A percentile compares a stretch with the other conserved stretches of the same genome.
phyloP scores from a whole-genome alignment of 2,797 vertebrate genomes.

The Scomberomorus guttatus region DNA sequence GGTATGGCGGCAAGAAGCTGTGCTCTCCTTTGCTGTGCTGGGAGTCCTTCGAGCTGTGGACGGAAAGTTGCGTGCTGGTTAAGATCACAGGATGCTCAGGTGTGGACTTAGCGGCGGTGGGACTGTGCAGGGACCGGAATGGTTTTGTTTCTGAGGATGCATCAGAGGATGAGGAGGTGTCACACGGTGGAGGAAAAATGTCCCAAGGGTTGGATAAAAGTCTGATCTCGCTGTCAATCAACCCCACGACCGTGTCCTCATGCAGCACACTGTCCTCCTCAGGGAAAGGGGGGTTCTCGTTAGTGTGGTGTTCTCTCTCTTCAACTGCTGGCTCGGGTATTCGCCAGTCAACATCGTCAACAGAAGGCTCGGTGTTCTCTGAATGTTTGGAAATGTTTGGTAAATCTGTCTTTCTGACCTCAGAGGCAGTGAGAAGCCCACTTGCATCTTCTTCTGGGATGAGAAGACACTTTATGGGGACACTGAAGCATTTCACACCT shows the following conservation, averaged over 20 bases:
- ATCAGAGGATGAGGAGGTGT: constrained; percentile 27
- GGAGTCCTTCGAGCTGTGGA: not conserved
- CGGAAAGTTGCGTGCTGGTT: constrained; percentile 43
- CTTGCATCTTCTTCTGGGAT: constrained; percentile 48
- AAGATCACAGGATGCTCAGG: accelerated
- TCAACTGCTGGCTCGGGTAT: not conserved
- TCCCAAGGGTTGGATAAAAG: constrained; percentile 67
- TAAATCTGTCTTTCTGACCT: not conserved
- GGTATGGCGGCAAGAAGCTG: constrained; percentile 63
- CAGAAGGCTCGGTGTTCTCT: not conserved
- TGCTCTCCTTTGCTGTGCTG: constrained; percentile 30
- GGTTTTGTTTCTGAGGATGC: constrained; percentile 17
- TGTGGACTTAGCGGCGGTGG: not conserved
- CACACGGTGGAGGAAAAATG: constrained; percentile 57
- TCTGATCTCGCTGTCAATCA: not conserved
- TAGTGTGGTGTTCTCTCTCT: not conserved
- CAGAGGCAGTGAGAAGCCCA: not conserved
- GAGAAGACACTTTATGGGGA: constrained; percentile 64
- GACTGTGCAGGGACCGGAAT: accelerated
- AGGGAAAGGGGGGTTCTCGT: not conserved
- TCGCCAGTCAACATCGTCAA: constrained; percentile 6
- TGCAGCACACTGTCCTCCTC: constrained; percentile 1
- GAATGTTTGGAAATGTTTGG: not conserved
- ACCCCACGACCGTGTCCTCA: not conserved
- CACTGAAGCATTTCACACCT: constrained; percentile 41